Evolutionary conservation across 2,113 vertebrate species (phyloP).

Genomic region (Percina caprodes): DNA sequence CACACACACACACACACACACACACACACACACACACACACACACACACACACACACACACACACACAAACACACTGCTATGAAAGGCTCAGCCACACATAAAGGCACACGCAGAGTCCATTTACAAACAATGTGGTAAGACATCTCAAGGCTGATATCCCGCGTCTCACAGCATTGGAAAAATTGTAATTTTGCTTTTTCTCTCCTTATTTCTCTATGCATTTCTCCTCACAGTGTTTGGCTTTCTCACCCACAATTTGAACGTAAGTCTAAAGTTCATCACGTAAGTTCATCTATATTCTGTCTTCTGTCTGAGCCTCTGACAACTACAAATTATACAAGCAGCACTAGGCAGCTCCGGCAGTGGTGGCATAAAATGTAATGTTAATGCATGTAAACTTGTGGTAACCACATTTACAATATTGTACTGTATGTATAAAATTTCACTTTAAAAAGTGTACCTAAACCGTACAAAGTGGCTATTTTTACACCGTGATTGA

Average conservation of each 20-base stretch:
- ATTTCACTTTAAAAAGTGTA: not conserved
- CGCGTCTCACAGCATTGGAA: slow-evolving; percentile 44
- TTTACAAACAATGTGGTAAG: slow-evolving; percentile 52
- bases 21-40: slow-evolving; percentile 22
- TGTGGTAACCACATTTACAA: not conserved
- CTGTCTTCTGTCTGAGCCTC: slow-evolving; percentile 26
- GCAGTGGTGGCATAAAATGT: not conserved
- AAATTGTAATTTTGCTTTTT: slow-evolving; percentile 49
- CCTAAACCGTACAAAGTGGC: not conserved
- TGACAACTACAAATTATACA: slow-evolving; percentile 52
- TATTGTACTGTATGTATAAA: not conserved
- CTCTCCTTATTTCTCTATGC: slow-evolving; percentile 31
- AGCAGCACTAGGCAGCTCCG: slow-evolving; percentile 12
- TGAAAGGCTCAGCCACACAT: slow-evolving; percentile 35
- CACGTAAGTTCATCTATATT: slow-evolving; percentile 39
- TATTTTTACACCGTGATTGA: slow-evolving; percentile 23
- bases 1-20: slow-evolving; percentile 17
- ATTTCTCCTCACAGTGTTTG: slow-evolving; percentile 33
- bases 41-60: slow-evolving; percentile 18
- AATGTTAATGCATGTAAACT: slow-evolving; percentile 2
- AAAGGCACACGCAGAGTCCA: slow-evolving; percentile 58
- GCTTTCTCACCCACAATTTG: slow-evolving; percentile 10
- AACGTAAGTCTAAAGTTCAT: slow-evolving; percentile 38
- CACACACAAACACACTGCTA: not conserved
- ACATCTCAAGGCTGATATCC: slow-evolving; percentile 44